Evolutionary conservation across 2,797 vertebrate species (phyloP).

Genomic region (Echeneis naucrates): DNA sequence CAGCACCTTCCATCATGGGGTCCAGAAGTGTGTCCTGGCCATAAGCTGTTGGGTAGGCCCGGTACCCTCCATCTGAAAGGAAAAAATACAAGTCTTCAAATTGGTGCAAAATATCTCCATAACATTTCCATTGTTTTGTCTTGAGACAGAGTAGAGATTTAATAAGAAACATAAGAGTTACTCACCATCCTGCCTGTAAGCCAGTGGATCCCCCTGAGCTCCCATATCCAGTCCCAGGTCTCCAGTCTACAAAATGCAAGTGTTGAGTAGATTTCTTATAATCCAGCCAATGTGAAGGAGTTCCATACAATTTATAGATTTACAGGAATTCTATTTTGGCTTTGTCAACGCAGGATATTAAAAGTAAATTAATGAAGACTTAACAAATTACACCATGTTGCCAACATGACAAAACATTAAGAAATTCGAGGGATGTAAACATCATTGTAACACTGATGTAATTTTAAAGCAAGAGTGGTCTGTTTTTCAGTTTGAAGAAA

Average conservation of each 20-base stretch:
- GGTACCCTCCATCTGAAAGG: slow-evolving; percentile 91
- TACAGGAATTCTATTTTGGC: background rate
- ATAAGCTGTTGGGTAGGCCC: slow-evolving; percentile 95
- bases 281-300: background rate
- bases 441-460: too few species aligned
- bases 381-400: too few species aligned
- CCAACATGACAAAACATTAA: too few species aligned
- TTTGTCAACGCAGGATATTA: background rate
- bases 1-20: slow-evolving; percentile 95
- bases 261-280: background rate
- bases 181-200: slow-evolving; percentile 96
- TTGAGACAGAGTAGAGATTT: background rate
- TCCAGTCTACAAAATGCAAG: slow-evolving; percentile 84
- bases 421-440: too few species aligned
- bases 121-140: background rate
- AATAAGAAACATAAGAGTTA: background rate
- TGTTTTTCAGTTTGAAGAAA: background rate
- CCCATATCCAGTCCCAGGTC: slow-evolving; percentile 97
- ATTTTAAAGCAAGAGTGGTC: background rate
- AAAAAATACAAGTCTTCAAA: background rate
- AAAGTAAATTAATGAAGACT: too few species aligned
- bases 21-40: slow-evolving; percentile 97
- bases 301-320: background rate
- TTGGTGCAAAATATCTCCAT: background rate
- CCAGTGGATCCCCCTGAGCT: slow-evolving; percentile 95